Evolutionary conservation across 2,888 invertebrate species (phyloP), one percentile per base, ranked within the genome.

Genomic region (Drosophila ustulata): DNA sequence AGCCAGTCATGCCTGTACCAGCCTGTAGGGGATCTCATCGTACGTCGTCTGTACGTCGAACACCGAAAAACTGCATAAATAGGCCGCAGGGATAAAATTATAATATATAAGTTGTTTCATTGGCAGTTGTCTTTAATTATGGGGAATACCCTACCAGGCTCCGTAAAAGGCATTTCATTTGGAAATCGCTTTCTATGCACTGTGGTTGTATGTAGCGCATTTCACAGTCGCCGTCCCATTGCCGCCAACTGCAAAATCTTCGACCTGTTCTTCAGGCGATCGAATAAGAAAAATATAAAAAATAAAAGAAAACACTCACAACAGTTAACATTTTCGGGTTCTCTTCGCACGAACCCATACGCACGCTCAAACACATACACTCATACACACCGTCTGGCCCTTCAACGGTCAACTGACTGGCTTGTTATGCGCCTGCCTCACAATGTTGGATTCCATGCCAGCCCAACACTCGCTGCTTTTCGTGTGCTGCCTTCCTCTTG

Each of bases 51-150:
- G 18, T 66, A 71, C 55, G 66, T 63, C 45, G 28, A 37, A 5
- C 59, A 70, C 51, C 56, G 51, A 57, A 55, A 57, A 64, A 28
- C 47, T 72, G 73, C 76, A 73, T 83, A 78, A 88, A 87, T 89
- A 81, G 75, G 85, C 85, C 83, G 80, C 73, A 81, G 76, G 82
- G 70, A 80, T 88, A 82, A 86, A 85, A 89, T 90, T 89, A 90
- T 88, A 89, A 90, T 90, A 53, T 63, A 77, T 63, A 89, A 89
- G 88, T 88, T 86, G 79, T 81, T 89, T 80, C 84, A 89, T 88
- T 89, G 91, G 86, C 88, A 88, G 84, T 82, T 83, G 71, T 69
- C 71, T 88, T 78, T 79, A 78, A 80, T 78, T 78, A 83, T 73
- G 66, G 58, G 8, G 11, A 32, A 52, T 65, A 59, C 78, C 47